Conservation (phyloP, 2,797 vertebrate genomes). For the Typhlichthys subterraneus region DNA sequence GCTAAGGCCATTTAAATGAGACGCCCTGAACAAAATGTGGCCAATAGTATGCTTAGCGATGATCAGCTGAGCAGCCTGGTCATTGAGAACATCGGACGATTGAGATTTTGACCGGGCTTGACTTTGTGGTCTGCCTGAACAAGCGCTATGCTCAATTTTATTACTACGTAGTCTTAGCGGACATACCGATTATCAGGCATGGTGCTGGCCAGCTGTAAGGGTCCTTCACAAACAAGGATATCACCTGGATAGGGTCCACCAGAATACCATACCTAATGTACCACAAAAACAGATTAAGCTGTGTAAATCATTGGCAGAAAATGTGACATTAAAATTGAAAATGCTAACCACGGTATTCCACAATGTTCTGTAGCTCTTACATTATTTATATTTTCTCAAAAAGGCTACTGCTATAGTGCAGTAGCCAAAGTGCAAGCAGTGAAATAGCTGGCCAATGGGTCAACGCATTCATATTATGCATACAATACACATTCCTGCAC, state of each 20-base stretch:
- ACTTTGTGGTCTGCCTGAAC: no score
- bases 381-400: background rate
- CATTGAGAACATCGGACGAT: no score
- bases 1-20: no score
- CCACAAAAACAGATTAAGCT: background rate
- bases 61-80: no score
- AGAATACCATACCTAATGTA: constrained; percentile 85
- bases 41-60: no score
- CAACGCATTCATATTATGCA: background rate
- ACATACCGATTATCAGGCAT: constrained; percentile 89
- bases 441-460: background rate
- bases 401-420: no score
- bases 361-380: background rate
- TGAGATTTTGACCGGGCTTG: no score
- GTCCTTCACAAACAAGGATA: constrained; percentile 88
- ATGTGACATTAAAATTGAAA: background rate
- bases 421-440: background rate
- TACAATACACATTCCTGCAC: background rate
- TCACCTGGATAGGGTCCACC: constrained; percentile 90
- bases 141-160: no score
- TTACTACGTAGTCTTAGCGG: background rate
- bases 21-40: no score
- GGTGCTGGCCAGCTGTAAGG: constrained; percentile 90
- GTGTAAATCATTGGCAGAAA: no score
- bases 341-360: background rate